Conservation (phyloP, 2,888 invertebrate species). For the Stenodema calcarata region DNA sequence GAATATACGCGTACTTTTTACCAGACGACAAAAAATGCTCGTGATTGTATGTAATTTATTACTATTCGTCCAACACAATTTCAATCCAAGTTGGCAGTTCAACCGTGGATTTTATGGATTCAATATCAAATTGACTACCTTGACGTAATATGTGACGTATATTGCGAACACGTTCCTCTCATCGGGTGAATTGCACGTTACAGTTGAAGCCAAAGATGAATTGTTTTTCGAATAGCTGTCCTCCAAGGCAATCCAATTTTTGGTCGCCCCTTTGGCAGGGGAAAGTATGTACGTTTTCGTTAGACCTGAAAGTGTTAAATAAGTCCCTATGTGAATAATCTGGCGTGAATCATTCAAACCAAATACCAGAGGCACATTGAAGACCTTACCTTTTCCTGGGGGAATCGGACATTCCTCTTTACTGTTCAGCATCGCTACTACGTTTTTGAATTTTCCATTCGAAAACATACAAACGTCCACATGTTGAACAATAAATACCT, state of each 20-base stretch:
- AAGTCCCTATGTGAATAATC: background rate
- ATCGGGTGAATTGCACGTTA: slow-evolving; percentile 68
- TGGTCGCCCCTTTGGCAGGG: slow-evolving; percentile 80
- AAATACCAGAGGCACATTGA: background rate
- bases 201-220: slow-evolving; percentile 67
- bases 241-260: slow-evolving; percentile 91
- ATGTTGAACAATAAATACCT: slow-evolving; percentile 86
- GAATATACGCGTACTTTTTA: too few species aligned
- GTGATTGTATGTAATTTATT: too few species aligned
- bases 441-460: slow-evolving; percentile 91
- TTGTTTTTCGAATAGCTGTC: slow-evolving; percentile 76
- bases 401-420: slow-evolving; percentile 71
- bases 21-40: too few species aligned
- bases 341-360: too few species aligned
- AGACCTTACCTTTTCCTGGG: slow-evolving; percentile 62
- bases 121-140: slow-evolving; percentile 61
- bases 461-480: slow-evolving; percentile 95
- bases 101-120: background rate
- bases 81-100: too few species aligned
- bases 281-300: slow-evolving; percentile 71
- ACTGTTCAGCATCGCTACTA: slow-evolving; percentile 75
- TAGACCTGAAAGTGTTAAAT: slow-evolving; percentile 60
- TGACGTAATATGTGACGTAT: slow-evolving; percentile 89
- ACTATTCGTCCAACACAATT: too few species aligned
- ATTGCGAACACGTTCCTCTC: slow-evolving; percentile 88